Evolutionary conservation across 2,888 invertebrate species (phyloP), one percentile per base, ranked within the genome.

Genomic region (Salpingus planirostris): DNA sequence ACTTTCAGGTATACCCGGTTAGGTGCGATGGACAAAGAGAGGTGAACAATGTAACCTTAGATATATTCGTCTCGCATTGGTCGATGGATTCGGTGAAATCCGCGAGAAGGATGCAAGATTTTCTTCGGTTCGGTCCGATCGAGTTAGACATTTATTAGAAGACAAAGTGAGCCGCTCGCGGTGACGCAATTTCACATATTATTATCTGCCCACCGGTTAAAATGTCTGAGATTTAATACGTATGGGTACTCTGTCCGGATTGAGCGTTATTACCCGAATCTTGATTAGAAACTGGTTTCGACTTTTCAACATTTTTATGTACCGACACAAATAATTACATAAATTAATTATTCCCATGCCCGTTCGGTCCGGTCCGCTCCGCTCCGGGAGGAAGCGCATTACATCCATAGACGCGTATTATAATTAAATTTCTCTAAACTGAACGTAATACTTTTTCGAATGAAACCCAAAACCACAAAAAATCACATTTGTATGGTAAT

Each of bases 241-340:
- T 44, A 44, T 41, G 33, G 40, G 33, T 29, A 33, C 36, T 37
- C 38, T 30, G 35, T 24, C 25, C 28, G 34, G 34, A 40, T 40
- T 37, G 43, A 49, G 46, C 46, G 40, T 51, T 47, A 52, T 51
- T 49, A 50, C 50, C 43, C 44, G 44, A 52, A 52, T 46, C 48
- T 49, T 49, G 52, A 55, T 55, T 53, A 51, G 43, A 44, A 55
- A 55, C 55, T 45, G 52, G 55, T 55, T 55, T 46, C 25, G n/a
- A n/a, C n/a, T n/a, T n/a, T n/a, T n/a, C 34, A 26, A 31, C 39
- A 34, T 38, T 38, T 40, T 36, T 36, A 36, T 36, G 33, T 37
- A 40, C 37, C 33, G 36, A 25, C 36, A 36, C 31, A 40, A 40
- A 40, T 40, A 40, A 40, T 36, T 33, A 36, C 31, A 36, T 37